Base-by-base conservation (phyloP, 1,140 invertebrate genomes). In the Eurosta solidaginis region DNA sequence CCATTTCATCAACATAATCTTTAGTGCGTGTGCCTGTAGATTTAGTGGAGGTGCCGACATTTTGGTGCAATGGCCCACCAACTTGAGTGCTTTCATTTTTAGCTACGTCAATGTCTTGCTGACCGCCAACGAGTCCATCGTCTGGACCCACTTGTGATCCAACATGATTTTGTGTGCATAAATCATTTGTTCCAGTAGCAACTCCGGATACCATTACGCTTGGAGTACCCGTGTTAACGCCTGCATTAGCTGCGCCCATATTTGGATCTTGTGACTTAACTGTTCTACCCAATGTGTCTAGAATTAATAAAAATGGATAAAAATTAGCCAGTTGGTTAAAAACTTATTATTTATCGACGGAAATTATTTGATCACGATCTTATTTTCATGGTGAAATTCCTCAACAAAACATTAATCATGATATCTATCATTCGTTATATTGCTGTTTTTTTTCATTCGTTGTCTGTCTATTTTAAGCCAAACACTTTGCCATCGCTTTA, bases 41-140 rank as follows among this genome's bases (percentile, higher is more conserved):
- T 82, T 92, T 92, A 29, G 83, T 84, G 50, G 90, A 89, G 20
- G 86, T 83, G 78, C 85, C 89, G 29, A 86, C 88, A 42, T 79
- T 83, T 77, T 88, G 86, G 79, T 89, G 88, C 27, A 94, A 86
- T 0, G 93, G 92, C 2, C 93, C 93, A 25, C 94, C 93, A 0
- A 93, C 94, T 86, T 95, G 94, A 0, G 93, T 94, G 4, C 94
- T 93, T 88, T 95, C 94, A 4, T 93, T 94, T 88, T 95, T 95
- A 2, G 91, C 88, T 29, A 90, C 83, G 80, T 88, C 87, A 84
- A 90, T 89, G 44, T 85, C 84, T 75, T 87, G 84, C 81, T 84
- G 84, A 42, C 89, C 88, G 49, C 81, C 77, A 42, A 68, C 22
- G 42, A 82, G 78, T 6, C 77, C 76, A 74, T 89, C 88, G 74